Evolutionary conservation across 2,113 vertebrate species (phyloP).

Genomic region (Chloropsis hardwickii): DNA sequence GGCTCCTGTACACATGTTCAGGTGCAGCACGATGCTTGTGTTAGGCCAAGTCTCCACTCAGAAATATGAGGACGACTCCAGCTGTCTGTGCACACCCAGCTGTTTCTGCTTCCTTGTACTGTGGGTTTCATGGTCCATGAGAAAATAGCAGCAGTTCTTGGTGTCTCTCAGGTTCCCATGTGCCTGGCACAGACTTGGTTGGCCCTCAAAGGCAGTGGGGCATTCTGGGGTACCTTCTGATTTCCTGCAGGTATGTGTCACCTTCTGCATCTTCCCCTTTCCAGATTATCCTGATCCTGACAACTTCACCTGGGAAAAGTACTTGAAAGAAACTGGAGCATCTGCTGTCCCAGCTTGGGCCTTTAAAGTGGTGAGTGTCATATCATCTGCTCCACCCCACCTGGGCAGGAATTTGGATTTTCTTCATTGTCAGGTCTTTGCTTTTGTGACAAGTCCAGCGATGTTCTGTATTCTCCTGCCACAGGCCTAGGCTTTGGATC

Average conservation of each 20-base stretch:
- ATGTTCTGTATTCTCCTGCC: background rate
- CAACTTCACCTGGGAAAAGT: constrained; percentile 91
- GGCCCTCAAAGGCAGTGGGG: background rate
- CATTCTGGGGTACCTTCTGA: background rate
- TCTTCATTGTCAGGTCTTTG: background rate
- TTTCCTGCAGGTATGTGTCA: background rate
- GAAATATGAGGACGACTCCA: background rate
- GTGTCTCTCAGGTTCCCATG: background rate
- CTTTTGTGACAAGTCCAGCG: background rate
- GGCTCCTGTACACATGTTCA: background rate
- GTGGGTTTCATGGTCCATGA: background rate
- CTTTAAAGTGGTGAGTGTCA: constrained; percentile 86
- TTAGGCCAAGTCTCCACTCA: background rate
- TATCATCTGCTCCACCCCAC: background rate
- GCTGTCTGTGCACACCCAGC: background rate
- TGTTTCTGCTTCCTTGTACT: background rate
- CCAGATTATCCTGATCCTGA: constrained; percentile 91
- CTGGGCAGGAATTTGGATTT: background rate
- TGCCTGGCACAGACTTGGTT: background rate
- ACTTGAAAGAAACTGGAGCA: constrained; percentile 89
- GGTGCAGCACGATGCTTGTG: background rate
- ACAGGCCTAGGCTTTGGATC: background rate
- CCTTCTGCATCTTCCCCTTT: background rate
- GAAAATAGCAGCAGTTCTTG: background rate
- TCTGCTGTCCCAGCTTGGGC: constrained; percentile 86